Base-by-base conservation (phyloP, 2,888 invertebrate genomes). In the Troides helena region DNA sequence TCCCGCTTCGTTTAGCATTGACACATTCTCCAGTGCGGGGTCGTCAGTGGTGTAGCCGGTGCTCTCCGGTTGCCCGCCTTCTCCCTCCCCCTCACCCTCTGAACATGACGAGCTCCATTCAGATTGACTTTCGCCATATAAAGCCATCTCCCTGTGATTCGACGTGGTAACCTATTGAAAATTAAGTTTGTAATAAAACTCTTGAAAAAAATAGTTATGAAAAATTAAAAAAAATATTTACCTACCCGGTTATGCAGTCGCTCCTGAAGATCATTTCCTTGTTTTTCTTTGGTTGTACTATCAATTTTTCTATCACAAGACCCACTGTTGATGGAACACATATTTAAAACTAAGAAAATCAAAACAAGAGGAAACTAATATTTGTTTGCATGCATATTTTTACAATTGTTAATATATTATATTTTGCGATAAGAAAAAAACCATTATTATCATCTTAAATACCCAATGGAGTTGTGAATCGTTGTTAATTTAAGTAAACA, bases 41-140 rank as follows among this genome's bases (percentile, higher is more conserved):
- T 97, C 97, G 87, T 97, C 97, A 0, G 97, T 97, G n/a, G 96
- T 96, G 83, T 97, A 97, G 39, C 97, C 97, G 1, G 96, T 96
- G 74, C 96, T 96, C 81, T 94, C 94, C 0, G 94, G 94, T 63
- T 93, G 94, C 46, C 93, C 93, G 1, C 88, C 85, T 57, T 89
- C 87, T 14, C 89, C 87, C 76, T 93, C 92, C 6, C 89, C 89
- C 81, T 94, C 88, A 71, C 94, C 89, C 81, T 94, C 94, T 21
- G 94, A 94, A 73, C 93, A 93, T 53, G 93, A 93, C 4, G 93
- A 93, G 74, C 96, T 96, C 96, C 96, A 96, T 82, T 97, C 97
- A n/a, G 96, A 96, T 79, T 96, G 96, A 86, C 96, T 96, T 80
- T 95, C 95, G 75, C 95, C 92, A 83, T 92, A 93, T 72, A 88